Percentiles rank a stretch among this genome's conserved stretches.
phyloP scores from a whole-genome alignment of 2,888 invertebrate genomes.

The Euspilapteryx auroguttella region DNA sequence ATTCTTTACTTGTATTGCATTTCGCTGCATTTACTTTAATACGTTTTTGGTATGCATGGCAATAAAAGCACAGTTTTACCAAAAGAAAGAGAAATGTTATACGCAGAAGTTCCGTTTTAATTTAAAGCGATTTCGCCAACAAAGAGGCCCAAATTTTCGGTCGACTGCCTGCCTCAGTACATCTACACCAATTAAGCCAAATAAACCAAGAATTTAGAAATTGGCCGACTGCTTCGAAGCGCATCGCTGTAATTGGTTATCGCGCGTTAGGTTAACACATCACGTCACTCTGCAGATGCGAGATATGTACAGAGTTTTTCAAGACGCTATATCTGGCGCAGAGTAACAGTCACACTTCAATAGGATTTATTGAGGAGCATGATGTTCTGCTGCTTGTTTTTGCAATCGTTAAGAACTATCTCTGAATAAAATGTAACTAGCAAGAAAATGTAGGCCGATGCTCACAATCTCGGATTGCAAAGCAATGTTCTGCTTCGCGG shows the following conservation, averaged over 20 bases:
- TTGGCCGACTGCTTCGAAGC: conserved; percentile 58
- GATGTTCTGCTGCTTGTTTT: too few species aligned
- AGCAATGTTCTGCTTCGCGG: too few species aligned
- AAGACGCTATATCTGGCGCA: conserved; percentile 12
- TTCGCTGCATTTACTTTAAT: too few species aligned
- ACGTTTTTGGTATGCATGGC: too few species aligned
- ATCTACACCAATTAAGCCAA: conserved; percentile 55
- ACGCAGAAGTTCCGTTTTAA: too few species aligned
- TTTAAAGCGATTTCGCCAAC: conserved; percentile 39
- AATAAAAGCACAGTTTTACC: too few species aligned
- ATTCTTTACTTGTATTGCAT: too few species aligned
- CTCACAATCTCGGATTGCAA: too few species aligned
- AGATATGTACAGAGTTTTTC: conserved; percentile 41
- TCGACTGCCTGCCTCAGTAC: conserved; percentile 42
- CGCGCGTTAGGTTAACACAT: conserved; percentile 42
- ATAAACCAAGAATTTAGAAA: conserved; percentile 61
- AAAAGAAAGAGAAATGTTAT: too few species aligned
- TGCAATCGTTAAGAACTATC: too few species aligned
- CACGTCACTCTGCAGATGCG: conserved; percentile 27
- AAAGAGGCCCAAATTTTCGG: conserved; percentile 50
- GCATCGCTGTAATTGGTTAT: conserved; percentile 55
- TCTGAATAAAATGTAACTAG: too few species aligned
- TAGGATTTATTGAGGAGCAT: conserved; percentile 15
- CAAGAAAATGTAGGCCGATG: too few species aligned
- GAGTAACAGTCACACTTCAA: conserved; percentile 20